Evolutionary conservation across 2,888 invertebrate genomes (phyloP), one percentile per base, ranked within the genome.

Genomic region (Spatulosminthurus flaviceps): DNA sequence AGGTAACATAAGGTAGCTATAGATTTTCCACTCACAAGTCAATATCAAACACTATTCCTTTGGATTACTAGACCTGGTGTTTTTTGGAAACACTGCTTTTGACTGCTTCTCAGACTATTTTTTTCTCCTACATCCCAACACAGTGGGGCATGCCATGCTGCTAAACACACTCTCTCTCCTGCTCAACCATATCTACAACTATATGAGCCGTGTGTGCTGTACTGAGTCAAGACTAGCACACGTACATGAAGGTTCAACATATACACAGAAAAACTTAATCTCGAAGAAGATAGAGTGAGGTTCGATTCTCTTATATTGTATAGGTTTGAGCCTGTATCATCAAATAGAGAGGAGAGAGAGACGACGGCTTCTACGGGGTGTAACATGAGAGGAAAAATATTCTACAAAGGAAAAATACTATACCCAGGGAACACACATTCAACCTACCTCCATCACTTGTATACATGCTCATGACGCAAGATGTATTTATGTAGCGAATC

Each of bases 31-130:
- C 22, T 72, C 43, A 24, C 71, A 72, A 72, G 71, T 72, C 71
- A 72, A 72, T 72, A 72, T 41, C 19, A 41, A 43, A 43, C 42
- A 34, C 71, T 43, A 72, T 72, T 72, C 43, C 43, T 72, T 43
- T 72, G 71, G 71, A 72, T 41, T 41, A 41, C n/a, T 21, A 11
- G 19, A 34, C 67, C 5, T 11, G 11, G 26, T 24, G 67, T 28
- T 67, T 26, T 66, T 13, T 67, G 16, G 13, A 13, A 67, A 67
- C 67, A 24, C 28, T 67, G 28, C 67, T 29, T 19, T 67, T 67
- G 67, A 67, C 67, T 67, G 29, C 29, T 24, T 9, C 34, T 4
- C 5, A 34, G 34, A 7, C 34, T 34, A 34, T 7, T 4, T n/a
- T n/a, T n/a, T n/a, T n/a, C n/a, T n/a, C n/a, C 5, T 34, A 34